Conservation (phyloP, 2,888 invertebrate species). For the Hirtodrosophila confusa region DNA sequence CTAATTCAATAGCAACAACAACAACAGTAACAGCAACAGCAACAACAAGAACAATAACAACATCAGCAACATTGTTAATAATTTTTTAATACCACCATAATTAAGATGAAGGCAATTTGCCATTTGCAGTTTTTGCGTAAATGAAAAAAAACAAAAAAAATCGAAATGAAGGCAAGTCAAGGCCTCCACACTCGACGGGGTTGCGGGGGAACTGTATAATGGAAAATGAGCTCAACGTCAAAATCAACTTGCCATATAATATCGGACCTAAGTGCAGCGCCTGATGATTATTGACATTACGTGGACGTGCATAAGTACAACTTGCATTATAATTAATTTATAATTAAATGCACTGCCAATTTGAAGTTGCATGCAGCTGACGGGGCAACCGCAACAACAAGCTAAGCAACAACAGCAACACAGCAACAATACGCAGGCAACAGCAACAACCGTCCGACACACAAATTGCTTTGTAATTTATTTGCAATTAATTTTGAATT, state of each 20-base stretch:
- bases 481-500: slow-evolving; percentile 80
- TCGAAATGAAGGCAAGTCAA: slow-evolving; percentile 67
- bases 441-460: slow-evolving; percentile 58
- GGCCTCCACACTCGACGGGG: slow-evolving; percentile 16
- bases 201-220: neutral
- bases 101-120: slow-evolving; percentile 74
- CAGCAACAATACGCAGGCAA: slow-evolving; percentile 20
- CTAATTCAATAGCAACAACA: slow-evolving; percentile 10
- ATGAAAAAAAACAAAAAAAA: slow-evolving; percentile 27
- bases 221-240: slow-evolving; percentile 53
- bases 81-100: slow-evolving; percentile 73
- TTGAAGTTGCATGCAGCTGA: slow-evolving; percentile 76
- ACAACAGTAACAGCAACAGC: slow-evolving; percentile 3
- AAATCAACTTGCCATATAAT: slow-evolving; percentile 67
- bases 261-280: slow-evolving; percentile 50
- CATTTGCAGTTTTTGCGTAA: slow-evolving; percentile 54
- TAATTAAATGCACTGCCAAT: slow-evolving; percentile 75
- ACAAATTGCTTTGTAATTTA: slow-evolving; percentile 78
- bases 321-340: slow-evolving; percentile 76
- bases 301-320: slow-evolving; percentile 71
- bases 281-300: slow-evolving; percentile 74
- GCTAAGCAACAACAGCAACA: slow-evolving; percentile 10
- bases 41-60: slow-evolving; percentile 29
- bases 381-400: slow-evolving; percentile 47
- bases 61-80: slow-evolving; percentile 67